These are phyloP conservation scores for Nemopilema nomurai DNA, from an alignment of 30 jellyfish, hydroid and myxozoan genomes.

Conservation along the genomic window DNA sequence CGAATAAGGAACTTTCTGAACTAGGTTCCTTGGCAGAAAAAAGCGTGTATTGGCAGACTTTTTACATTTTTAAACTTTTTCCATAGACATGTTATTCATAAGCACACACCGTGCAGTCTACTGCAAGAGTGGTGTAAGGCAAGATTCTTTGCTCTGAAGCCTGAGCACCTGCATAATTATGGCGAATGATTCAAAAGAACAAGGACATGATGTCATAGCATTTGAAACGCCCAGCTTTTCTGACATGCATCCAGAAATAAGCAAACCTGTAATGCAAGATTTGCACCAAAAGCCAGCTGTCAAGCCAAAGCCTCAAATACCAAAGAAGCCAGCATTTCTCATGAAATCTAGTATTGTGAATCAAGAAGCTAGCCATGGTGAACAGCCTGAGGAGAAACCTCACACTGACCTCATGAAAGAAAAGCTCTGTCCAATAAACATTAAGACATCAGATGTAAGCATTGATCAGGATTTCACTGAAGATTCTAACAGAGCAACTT, in stretches of 20 bases:
- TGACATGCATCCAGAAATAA: neutral
- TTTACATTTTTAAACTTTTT: too few relatives aligned
- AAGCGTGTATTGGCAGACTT: too few relatives aligned
- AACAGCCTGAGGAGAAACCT: too few relatives aligned
- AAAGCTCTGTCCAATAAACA: too few relatives aligned
- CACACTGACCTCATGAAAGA: too few relatives aligned
- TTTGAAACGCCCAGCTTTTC: neutral
- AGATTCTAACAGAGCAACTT: too few relatives aligned
- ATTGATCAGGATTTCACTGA: too few relatives aligned
- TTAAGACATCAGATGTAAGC: too few relatives aligned
- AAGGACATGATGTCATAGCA: neutral
- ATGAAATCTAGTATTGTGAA: neutral
- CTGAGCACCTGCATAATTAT: neutral
- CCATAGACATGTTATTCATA: neutral
- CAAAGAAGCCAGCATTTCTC: conserved; percentile 1
- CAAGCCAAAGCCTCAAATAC: neutral
- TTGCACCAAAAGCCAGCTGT: neutral
- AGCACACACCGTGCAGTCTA: neutral
- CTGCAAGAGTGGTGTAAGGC: neutral
- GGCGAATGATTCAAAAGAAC: neutral
- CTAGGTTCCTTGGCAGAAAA: too few relatives aligned
- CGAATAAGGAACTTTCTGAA: too few relatives aligned
- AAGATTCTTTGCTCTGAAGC: too few relatives aligned
- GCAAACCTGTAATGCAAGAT: neutral
- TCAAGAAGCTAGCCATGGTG: neutral